phyloP scores from a whole-genome alignment of 2,888 invertebrate genomes.

The Philhelius pedissequus region DNA sequence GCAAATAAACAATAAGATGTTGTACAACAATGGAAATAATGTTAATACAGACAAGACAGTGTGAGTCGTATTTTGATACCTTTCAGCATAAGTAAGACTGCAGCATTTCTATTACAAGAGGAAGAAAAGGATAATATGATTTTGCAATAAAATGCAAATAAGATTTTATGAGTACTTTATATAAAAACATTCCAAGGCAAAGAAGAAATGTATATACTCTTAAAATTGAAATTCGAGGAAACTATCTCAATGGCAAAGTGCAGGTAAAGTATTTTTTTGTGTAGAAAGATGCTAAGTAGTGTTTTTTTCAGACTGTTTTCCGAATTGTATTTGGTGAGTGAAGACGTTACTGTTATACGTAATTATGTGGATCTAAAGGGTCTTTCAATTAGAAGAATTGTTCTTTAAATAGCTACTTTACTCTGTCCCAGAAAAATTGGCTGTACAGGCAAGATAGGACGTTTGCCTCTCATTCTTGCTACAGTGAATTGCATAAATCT shows the following conservation, averaged over 20 bases:
- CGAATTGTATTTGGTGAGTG: too few species aligned
- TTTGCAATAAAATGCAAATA: constrained; percentile 55
- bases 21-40: constrained; percentile 2
- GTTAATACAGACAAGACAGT: constrained; percentile 2
- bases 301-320: too few species aligned
- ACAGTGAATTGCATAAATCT: too few species aligned
- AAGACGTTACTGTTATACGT: too few species aligned
- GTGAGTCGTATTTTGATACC: not conserved
- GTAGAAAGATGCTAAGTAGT: too few species aligned
- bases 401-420: too few species aligned
- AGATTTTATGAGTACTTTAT: constrained; percentile 32
- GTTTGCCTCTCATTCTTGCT: too few species aligned
- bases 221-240: not conserved
- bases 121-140: constrained; percentile 38
- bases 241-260: not conserved
- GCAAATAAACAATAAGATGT: not conserved
- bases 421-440: too few species aligned
- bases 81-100: not conserved
- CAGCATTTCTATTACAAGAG: not conserved
- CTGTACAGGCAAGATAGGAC: too few species aligned
- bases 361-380: too few species aligned
- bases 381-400: too few species aligned
- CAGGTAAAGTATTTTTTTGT: too few species aligned
- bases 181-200: not conserved
- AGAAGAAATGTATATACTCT: not conserved